Evolutionary conservation across 2,797 vertebrate species (phyloP), one percentile per base, ranked within the genome.

Genomic region (Amblyraja radiata): DNA sequence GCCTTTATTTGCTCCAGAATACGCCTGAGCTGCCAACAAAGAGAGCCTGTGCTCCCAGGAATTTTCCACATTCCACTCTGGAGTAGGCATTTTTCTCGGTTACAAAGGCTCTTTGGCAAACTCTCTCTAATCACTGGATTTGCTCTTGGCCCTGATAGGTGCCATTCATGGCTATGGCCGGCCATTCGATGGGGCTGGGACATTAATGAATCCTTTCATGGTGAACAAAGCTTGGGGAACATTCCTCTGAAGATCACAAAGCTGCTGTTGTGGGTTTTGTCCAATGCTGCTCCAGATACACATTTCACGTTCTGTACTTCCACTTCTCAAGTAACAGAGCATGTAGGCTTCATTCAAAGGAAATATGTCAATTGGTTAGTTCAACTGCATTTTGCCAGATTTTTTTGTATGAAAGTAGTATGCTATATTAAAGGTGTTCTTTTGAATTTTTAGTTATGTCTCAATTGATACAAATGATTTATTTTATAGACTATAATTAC

Each of bases 51-150:
- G 96, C 97, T 97, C 97, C 97, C 97, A 97, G 97, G 97, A 98
- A 99, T 98, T 97, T 98, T 97, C 97, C 97, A 97, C 98, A 98
- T 98, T 98, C 98, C 97, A 97, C 96, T 96, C 96, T 97, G 96
- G 97, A 97, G 97, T 97, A 97, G 97, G 97, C 97, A 98, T 98
- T 98, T 98, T 98, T 97, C 97, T 98, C 96, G 96, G 97, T 97
- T 97, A 98, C 97, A 98, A 98, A 98, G 97, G 96, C 96, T 97
- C 97, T 98, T 98, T 97, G 97, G 97, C 97, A 96, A 98, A 98
- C 97, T 98, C 97, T 97, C 96, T 97, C 97, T 98, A 98, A 98
- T 98, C 97, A 97, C 95, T 96, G 97, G 97, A 97, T 98, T 98
- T 98, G 97, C 96, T 96, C 96, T 95, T 95, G 94, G 95, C 96